Evolutionary conservation across 2,113 vertebrate species (phyloP), one percentile per base, ranked within the genome.

Genomic region (Phalacrocorax pelagicus): DNA sequence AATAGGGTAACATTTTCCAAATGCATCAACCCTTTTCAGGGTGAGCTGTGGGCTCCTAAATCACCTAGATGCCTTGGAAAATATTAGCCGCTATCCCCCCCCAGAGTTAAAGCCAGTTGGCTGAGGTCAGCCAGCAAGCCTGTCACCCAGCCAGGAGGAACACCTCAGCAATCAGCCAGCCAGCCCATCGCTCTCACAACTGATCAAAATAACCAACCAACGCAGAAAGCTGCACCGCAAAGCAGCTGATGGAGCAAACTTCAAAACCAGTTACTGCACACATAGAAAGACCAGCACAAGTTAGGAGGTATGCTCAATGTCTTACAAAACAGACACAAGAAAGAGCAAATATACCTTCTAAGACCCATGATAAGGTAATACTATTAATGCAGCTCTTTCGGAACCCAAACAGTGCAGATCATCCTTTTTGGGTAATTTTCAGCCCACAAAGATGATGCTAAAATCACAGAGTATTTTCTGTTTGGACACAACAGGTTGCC

Each of bases 1-100:
- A 94, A 80, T n/a, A 93, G 66, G 42, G 54, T 77, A 96, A 96
- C 54, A 54, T 90, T 91, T 96, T 96, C 92, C 96, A 96, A 97
- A 96, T 73, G 85, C 87, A 91, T 80, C 87, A 91, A 6, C 49
- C 47, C 18, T n/a, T 78, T 94, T 92, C 71, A 90, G 78, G 90
- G 78, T 93, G 87, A 96, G 57, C 71, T 11, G 1, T 6, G 49
- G 87, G 87, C 92, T 96, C 92, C 94, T 96, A 93, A 96, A 96
- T 97, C 96, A 96, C 94, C 46, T 86, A 47, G 67, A 92, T 94
- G 67, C 54, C 83, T 92, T 62, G 89, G 92, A 95, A 97, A 95
- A 95, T 91, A 82, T 90, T 82, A 96, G 55, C 59, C 10, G 1
- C 90, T 91, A 44, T 79, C 77, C 81, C 81, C 36, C 24, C 20